phyloP scores from a whole-genome alignment of 2,113 vertebrate genomes.

The Trichomycterus rosablanca region DNA sequence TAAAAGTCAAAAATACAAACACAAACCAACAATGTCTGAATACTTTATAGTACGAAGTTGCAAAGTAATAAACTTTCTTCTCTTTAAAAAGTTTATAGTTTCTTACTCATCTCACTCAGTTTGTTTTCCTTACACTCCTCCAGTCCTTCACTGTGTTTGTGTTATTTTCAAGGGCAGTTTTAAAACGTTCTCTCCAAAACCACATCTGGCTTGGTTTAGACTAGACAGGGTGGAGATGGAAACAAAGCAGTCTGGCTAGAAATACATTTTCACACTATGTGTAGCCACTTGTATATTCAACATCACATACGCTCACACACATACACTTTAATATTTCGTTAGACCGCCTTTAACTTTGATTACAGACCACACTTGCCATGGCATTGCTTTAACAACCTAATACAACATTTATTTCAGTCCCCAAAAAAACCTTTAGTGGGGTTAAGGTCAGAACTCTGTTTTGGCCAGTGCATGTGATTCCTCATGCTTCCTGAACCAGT shows the following conservation, averaged over 20 bases:
- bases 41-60: too few relatives aligned
- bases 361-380: too few relatives aligned
- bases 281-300: conserved; percentile 32
- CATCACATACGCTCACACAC: conserved; percentile 1
- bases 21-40: too few relatives aligned
- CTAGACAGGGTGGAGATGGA: conserved; percentile 62
- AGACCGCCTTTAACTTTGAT: background rate
- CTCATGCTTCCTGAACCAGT: too few relatives aligned
- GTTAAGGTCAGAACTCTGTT: too few relatives aligned
- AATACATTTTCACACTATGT: conserved; percentile 38
- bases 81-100: too few relatives aligned
- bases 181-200: conserved; percentile 50
- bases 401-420: background rate
- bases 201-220: conserved; percentile 59
- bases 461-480: too few relatives aligned
- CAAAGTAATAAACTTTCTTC: background rate
- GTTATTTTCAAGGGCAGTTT: conserved; percentile 22
- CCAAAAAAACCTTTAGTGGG: background rate
- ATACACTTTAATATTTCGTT: too few relatives aligned
- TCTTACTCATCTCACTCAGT: background rate
- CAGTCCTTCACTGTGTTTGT: conserved; percentile 3
- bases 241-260: conserved; percentile 42
- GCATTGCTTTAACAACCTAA: too few relatives aligned
- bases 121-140: background rate
- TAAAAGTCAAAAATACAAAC: too few relatives aligned